Conservation (phyloP, 2,113 vertebrate species). For the Zosterops lateralis region DNA sequence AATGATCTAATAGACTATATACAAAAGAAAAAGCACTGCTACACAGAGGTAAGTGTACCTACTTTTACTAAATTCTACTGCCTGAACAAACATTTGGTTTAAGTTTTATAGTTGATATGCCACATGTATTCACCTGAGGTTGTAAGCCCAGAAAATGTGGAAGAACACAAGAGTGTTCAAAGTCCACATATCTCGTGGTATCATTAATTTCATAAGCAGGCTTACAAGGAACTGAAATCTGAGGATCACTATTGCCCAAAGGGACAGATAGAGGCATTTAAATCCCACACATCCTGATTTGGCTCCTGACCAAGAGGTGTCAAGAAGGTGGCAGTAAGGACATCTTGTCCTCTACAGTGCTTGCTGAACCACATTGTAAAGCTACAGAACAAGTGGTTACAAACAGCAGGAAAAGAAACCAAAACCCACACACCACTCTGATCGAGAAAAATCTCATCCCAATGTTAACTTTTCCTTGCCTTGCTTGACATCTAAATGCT, state of each 20-base stretch:
- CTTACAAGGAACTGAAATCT: neutral
- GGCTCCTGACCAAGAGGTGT: neutral
- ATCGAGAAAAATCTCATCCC: neutral
- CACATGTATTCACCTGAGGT: neutral
- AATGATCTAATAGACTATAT: neutral
- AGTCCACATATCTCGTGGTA: neutral
- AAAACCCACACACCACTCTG: fast-evolving
- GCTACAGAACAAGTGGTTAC: neutral
- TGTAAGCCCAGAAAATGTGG: neutral
- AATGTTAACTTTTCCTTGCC: neutral
- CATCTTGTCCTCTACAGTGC: neutral
- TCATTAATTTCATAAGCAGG: neutral
- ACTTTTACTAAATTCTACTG: neutral
- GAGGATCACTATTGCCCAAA: neutral
- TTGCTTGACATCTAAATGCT: neutral
- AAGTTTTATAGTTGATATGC: neutral
- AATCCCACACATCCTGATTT: neutral
- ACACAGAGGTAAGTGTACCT: neutral
- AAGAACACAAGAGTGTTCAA: neutral
- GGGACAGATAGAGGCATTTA: neutral
- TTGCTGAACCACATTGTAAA: neutral
- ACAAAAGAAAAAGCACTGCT: neutral
- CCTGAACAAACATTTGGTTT: neutral
- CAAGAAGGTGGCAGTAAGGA: neutral
- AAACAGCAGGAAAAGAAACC: neutral